phyloP scores from a whole-genome alignment of 2,888 invertebrate genomes.

The Cheilosia impressa region DNA sequence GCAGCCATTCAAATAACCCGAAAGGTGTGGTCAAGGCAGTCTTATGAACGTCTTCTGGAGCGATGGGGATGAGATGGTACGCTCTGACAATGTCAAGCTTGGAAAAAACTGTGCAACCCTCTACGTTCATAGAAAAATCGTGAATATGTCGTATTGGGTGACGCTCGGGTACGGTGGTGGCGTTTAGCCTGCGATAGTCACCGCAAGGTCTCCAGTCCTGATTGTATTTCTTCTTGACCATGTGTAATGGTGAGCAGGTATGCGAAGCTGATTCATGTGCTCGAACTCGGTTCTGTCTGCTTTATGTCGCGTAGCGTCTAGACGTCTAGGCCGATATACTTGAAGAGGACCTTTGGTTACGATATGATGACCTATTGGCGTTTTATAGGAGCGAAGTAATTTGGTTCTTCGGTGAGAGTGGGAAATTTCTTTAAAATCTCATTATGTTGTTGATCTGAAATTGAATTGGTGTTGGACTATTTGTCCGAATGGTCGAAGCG shows the following conservation, averaged over 20 bases:
- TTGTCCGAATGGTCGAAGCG: too few relatives aligned
- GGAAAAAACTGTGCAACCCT: background rate
- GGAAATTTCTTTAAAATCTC: too few relatives aligned
- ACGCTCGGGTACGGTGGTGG: constrained; percentile 1
- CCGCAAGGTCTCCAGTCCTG: constrained; percentile 5
- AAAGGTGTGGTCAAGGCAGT: background rate
- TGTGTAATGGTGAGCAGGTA: background rate
- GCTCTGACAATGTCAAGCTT: too few relatives aligned
- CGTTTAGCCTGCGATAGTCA: background rate
- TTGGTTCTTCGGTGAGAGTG: too few relatives aligned
- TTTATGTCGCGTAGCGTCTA: background rate
- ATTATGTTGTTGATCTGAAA: too few relatives aligned
- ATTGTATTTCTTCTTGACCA: background rate
- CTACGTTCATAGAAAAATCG: constrained; percentile 3
- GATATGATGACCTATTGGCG: too few relatives aligned
- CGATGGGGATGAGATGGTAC: too few relatives aligned
- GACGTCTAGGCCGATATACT: background rate
- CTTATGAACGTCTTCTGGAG: background rate
- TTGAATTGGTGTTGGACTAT: too few relatives aligned
- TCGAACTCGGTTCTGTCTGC: background rate
- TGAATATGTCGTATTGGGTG: background rate
- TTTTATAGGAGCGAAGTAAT: too few relatives aligned
- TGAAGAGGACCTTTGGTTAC: too few relatives aligned
- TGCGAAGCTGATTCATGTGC: background rate
- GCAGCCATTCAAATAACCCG: background rate